phyloP scores from a whole-genome alignment of 2,888 invertebrate genomes.

The Melikaiella ostensackeni region DNA sequence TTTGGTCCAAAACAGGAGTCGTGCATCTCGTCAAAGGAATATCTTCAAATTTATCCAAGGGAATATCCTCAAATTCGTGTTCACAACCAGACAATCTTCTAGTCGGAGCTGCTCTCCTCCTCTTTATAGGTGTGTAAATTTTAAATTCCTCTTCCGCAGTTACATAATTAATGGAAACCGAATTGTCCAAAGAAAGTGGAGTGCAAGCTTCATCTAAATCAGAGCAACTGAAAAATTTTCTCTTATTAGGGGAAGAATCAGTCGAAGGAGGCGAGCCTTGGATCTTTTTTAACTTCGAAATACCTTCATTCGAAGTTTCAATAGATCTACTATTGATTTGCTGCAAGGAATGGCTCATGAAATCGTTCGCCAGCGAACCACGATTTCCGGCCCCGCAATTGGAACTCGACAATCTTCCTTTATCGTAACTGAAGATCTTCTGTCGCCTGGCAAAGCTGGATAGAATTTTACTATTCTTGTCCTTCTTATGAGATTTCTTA shows the following conservation, averaged over 20 bases:
- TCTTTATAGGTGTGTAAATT: constrained; percentile 71
- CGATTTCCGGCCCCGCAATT: constrained; percentile 37
- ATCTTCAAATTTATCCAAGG: not conserved
- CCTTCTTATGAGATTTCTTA: constrained; percentile 70
- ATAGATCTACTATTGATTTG: constrained; percentile 25
- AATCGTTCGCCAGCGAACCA: constrained; percentile 24
- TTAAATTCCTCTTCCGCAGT: constrained; percentile 64
- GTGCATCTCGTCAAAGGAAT: constrained; percentile 8
- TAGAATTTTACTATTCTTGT: constrained; percentile 66
- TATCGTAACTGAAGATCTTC: constrained; percentile 55
- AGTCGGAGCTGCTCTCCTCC: constrained; percentile 53
- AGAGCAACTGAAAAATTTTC: constrained; percentile 48
- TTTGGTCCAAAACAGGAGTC: constrained; percentile 6
- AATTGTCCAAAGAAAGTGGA: constrained; percentile 46
- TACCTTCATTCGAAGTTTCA: constrained; percentile 29
- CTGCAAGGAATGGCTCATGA: constrained; percentile 2
- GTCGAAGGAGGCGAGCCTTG: constrained; percentile 4
- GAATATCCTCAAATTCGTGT: not conserved
- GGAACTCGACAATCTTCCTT: constrained; percentile 37
- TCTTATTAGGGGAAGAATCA: constrained; percentile 59
- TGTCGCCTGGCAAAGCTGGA: constrained; percentile 58
- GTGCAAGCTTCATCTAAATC: constrained; percentile 8
- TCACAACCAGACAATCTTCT: constrained; percentile 29
- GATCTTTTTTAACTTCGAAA: constrained; percentile 21
- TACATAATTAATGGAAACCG: constrained; percentile 49